Evolutionary conservation across 2,797 vertebrate species (phyloP), one percentile per base, ranked within the genome.

Genomic region (Valencia hispanica): DNA sequence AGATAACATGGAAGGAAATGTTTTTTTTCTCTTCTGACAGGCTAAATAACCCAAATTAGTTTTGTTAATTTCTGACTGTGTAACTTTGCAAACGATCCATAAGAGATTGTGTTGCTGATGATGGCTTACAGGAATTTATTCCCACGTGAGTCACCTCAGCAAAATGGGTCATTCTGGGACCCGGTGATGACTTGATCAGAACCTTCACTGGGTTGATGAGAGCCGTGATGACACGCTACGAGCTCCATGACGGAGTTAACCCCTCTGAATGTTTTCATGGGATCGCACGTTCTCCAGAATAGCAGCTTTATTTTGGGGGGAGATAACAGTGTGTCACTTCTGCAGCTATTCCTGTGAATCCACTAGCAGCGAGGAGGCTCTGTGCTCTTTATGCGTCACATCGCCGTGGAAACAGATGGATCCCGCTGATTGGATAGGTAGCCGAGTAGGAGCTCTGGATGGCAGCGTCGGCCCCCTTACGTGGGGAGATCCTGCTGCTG

Each of bases 401-500:
- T 91, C 20, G 1, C 88, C 86, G 30, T 89, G 90, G 92, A 86
- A 93, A 93, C 92, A 83, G 73, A 88, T 10, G 27, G 66, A 77
- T 78, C 27, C 11, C 0, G 5, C 12, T 3, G 74, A 88, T 88
- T 83, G 87, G 88, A 20, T 10, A 36, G n/a, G 14, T 61, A 36
- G 74, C 72, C 4, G n/a, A 48, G 77, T 66, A 68, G 72, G 74
- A 72, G 61, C 45, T 50, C 25, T 36, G 48, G 73, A 66, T 32
- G 2, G 20, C 36, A 70, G 70, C 68, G 75, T 81, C 59, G 83
- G 77, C 79, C 41, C n/a, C 0, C 73, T 63, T 89, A 92, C 91
- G 91, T 85, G 72, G 84, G 85, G 91, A 87, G 90, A 94, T 90
- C 89, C 93, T 92, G 83, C 89, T 68, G 88, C 86, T 73, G 80